Evolutionary conservation across 2,888 invertebrate genomes (phyloP).

Genomic region (Caenorhabditis doughertyi): DNA sequence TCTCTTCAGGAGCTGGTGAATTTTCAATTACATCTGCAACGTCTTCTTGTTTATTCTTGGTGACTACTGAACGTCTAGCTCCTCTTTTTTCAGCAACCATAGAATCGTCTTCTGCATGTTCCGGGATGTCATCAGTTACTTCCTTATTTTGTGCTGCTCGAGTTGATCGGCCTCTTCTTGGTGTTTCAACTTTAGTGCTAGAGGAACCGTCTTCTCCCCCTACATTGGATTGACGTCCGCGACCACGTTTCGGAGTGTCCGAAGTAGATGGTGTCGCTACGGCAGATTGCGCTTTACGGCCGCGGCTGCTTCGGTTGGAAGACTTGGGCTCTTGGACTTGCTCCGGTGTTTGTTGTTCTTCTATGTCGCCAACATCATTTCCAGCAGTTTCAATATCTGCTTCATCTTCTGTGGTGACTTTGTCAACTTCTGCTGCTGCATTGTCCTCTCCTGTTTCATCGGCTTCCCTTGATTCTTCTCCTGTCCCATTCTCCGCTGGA

Average conservation of each 20-base stretch:
- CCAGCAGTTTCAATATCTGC: constrained; percentile 9
- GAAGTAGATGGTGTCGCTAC: background rate
- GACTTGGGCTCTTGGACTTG: too few relatives aligned
- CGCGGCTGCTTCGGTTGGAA: background rate
- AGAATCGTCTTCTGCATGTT: background rate
- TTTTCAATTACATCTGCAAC: constrained; percentile 17
- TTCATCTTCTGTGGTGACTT: background rate
- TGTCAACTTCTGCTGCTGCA: constrained; percentile 19
- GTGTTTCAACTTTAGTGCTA: background rate
- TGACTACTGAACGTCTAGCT: background rate
- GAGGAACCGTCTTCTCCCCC: background rate
- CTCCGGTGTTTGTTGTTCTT: too few relatives aligned
- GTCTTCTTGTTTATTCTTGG: constrained; percentile 34
- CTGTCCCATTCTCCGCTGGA: too few relatives aligned
- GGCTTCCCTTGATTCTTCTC: too few relatives aligned
- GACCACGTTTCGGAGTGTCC: constrained; percentile 4
- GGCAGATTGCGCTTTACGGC: background rate
- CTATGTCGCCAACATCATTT: background rate
- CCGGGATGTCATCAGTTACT: background rate
- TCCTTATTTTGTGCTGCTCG: background rate
- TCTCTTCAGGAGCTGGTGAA: background rate
- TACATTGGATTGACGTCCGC: background rate
- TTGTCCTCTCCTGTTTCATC: background rate
- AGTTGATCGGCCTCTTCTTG: background rate
- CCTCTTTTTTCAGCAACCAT: background rate